Percentiles rank a stretch among this genome's conserved stretches.
phyloP scores from a whole-genome alignment of 1,140 invertebrate species.

The Gonatopus flavifemur region DNA sequence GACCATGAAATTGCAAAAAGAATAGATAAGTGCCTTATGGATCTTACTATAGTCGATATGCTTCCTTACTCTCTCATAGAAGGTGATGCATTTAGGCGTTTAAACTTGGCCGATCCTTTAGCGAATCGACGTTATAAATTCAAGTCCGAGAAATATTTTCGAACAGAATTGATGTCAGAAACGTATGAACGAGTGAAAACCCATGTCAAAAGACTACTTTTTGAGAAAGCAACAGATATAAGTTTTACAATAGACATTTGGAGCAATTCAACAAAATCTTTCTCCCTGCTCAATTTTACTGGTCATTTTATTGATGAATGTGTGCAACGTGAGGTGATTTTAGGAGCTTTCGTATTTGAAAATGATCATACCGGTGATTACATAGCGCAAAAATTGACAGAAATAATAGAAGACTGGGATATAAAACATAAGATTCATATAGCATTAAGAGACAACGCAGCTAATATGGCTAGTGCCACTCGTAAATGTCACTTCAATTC shows the following conservation, averaged over 20 bases:
- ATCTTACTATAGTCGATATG: slow-evolving; percentile 38
- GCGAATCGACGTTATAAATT: slow-evolving; percentile 21
- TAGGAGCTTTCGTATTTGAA: slow-evolving; percentile 31
- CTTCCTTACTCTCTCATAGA: slow-evolving; percentile 22
- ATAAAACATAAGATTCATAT: slow-evolving; percentile 7
- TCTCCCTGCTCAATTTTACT: not conserved
- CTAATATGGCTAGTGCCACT: not conserved
- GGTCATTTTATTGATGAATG: not conserved
- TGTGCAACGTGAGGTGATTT: slow-evolving; percentile 10
- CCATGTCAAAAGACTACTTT: not conserved
- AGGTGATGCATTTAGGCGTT: not conserved
- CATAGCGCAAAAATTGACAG: slow-evolving; percentile 32
- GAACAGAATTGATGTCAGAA: slow-evolving; percentile 30
- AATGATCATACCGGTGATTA: slow-evolving; percentile 29
- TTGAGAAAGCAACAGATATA: not conserved
- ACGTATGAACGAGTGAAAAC: slow-evolving; percentile 25
- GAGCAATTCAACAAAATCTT: not conserved
- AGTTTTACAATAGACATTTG: not conserved
- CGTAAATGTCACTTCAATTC: not conserved
- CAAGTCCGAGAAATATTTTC: slow-evolving; percentile 39
- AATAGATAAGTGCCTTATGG: slow-evolving; percentile 23
- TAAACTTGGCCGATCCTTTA: not conserved
- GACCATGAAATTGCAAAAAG: slow-evolving; percentile 5
- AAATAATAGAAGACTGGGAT: slow-evolving; percentile 28
- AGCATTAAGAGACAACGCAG: not conserved